Percentiles rank a stretch among this genome's conserved stretches.
These are phyloP conservation scores for Chloroceryle amazona DNA, from an alignment of 2,797 vertebrate species.

Conservation along the genomic window DNA sequence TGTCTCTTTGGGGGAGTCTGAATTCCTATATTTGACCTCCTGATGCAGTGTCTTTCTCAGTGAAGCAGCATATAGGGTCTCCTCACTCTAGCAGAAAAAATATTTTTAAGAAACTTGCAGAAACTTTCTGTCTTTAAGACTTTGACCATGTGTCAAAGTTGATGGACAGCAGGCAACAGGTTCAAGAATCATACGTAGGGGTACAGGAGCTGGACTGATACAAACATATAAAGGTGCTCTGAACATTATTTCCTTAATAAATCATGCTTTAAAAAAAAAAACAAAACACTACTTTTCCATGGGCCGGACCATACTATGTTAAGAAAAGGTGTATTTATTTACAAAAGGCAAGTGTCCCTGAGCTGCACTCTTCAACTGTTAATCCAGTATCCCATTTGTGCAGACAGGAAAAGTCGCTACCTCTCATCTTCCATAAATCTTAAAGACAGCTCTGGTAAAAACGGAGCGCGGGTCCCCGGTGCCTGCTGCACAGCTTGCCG, in stretches of 20 bases:
- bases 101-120: neutral
- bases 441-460: neutral
- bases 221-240: neutral
- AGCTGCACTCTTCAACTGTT: neutral
- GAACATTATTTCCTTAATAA: neutral
- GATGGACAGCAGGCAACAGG: neutral
- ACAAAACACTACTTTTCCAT: neutral
- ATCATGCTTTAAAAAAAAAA: neutral
- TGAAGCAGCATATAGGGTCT: neutral
- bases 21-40: neutral
- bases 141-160: neutral
- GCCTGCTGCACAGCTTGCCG: neutral
- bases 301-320: neutral
- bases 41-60: neutral
- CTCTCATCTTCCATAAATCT: neutral
- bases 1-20: neutral
- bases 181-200: neutral
- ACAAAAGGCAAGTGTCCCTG: neutral
- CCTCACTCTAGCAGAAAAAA: neutral
- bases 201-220: neutral
- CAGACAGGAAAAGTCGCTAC: neutral
- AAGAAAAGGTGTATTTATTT: neutral
- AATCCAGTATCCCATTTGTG: neutral
- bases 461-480: accelerated
- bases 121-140: neutral